Percentiles rank a stretch among this genome's conserved stretches.
Evolutionary conservation across 2,797 vertebrate species (phyloP).

Genomic region (Pygocentrus nattereri): DNA sequence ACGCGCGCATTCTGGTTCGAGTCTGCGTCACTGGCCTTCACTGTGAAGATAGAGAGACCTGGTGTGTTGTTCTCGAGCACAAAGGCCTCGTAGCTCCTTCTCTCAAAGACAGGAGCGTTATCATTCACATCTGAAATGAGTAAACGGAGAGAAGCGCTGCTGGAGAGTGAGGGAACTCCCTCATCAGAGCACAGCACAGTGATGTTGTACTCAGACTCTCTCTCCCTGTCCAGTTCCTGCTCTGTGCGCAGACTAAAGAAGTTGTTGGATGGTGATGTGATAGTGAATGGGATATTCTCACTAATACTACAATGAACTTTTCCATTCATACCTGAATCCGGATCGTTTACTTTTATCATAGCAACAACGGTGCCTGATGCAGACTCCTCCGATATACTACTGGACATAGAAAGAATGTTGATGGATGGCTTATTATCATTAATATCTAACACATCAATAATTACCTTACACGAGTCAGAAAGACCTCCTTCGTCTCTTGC

Average conservation of each 20-base stretch:
- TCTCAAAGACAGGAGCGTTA: conserved; percentile 76
- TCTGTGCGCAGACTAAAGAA: conserved; percentile 78
- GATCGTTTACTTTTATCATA: conserved; percentile 78
- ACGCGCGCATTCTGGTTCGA: conserved; percentile 74
- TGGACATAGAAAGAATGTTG: conserved; percentile 27
- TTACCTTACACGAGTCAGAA: conserved; percentile 64
- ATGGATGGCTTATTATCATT: conserved; percentile 82
- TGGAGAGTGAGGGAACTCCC: conserved; percentile 67
- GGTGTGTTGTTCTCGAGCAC: conserved; percentile 59
- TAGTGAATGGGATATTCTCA: conserved; percentile 73
- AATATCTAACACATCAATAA: conserved; percentile 79
- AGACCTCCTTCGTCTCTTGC: conserved; percentile 72
- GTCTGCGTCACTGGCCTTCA: conserved; percentile 72
- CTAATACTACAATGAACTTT: conserved; percentile 72
- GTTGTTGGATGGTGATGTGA: conserved; percentile 74
- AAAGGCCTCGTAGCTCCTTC: conserved; percentile 58
- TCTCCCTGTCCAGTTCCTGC: conserved; percentile 74
- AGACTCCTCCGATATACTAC: conserved; percentile 43
- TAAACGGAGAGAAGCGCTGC: conserved; percentile 69
- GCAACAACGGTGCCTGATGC: conserved; percentile 78
- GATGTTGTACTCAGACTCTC: conserved; percentile 69
- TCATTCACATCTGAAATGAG: conserved; percentile 76
- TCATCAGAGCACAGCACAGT: conserved; percentile 68
- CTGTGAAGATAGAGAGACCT: conserved; percentile 62
- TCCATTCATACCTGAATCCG: conserved; percentile 79